Conservation (phyloP, 1,140 invertebrate genomes). For the Holcopasites calliopsidis region DNA sequence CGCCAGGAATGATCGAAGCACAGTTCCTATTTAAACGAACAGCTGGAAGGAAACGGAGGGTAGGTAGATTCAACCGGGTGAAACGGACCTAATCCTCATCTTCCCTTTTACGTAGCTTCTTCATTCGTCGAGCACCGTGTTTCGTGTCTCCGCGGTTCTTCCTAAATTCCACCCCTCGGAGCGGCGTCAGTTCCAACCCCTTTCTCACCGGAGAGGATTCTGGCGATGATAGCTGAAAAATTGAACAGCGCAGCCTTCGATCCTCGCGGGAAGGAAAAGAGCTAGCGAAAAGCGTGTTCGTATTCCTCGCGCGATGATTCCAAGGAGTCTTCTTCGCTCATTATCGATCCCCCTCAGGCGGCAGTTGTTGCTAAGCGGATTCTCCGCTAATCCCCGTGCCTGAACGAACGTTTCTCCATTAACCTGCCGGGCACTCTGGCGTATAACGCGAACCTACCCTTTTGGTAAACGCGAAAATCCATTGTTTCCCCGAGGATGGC, state of each 20-base stretch:
- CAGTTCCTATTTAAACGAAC: neutral
- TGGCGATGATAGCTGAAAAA: neutral
- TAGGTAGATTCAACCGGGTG: too few relatives aligned
- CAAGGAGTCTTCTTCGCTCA: constrained; percentile 25
- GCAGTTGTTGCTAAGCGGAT: constrained; percentile 41
- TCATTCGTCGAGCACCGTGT: neutral
- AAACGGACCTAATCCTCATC: neutral
- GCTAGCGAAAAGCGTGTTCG: neutral
- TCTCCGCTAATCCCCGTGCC: constrained; percentile 6
- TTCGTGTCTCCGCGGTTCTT: neutral
- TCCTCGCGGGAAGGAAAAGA: neutral
- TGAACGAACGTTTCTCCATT: constrained; percentile 1
- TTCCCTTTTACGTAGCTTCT: neutral
- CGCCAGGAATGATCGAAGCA: constrained; percentile 7
- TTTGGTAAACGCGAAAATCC: too few relatives aligned
- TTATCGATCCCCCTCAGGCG: constrained; percentile 41
- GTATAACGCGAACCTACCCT: too few relatives aligned
- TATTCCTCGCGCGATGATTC: constrained; percentile 11
- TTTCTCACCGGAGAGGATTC: neutral
- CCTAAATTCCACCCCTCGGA: too few relatives aligned
- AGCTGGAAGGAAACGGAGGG: neutral
- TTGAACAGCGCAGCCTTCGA: neutral
- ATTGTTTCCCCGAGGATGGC: neutral
- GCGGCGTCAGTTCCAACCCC: too few relatives aligned
- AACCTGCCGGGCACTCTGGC: too few relatives aligned